Evolutionary conservation across 2,888 invertebrate species (phyloP), one percentile per base, ranked within the genome.

Genomic region (Limenitis camilla): DNA sequence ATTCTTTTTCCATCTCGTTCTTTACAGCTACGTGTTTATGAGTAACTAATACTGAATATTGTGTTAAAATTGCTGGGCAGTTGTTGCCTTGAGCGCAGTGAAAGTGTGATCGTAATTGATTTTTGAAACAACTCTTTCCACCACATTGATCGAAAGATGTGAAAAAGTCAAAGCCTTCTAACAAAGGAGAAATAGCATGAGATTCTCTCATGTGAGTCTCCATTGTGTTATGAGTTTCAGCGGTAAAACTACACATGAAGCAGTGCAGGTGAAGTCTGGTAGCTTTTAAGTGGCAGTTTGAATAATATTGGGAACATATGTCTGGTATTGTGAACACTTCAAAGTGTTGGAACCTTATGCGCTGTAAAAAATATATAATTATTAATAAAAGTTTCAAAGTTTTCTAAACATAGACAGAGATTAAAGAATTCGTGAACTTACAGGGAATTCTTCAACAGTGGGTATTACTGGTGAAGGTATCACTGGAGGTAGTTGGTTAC

Each of bases 91-190:
- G 88, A 40, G 82, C 81, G 47, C 88, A 88, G 55, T 88, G 88
- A 66, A 88, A 88, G 46, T 88, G 88, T 6, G 78, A 76, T 45
- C 87, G 68, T 1, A 87, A 61, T 49, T 87, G 88, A 55, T 88
- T 88, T 55, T 88, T 88, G 56, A 83, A 88, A 51, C 88, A 88
- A 51, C 86, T 85, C 58, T 86, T 84, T 33, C 84, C 85, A 7
- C 86, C 87, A 44, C 88, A 88, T 39, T 87, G 87, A 8, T 88
- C 88, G 55, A 70, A 86, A 1, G 82, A 81, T 85, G 89, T 70
- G 74, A 93, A 96, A 76, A 94, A 95, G 56, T 95, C 93, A 69
- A 95, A 97, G 0, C 95, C 95, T 44, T 96, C 94, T 35, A 94
- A 81, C 49, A 96, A 93, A 63, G 93, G 94, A 40, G 92, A 90